These are phyloP conservation scores for Lithosia quadra DNA, from an alignment of 2,888 invertebrate species.

Conservation along the genomic window DNA sequence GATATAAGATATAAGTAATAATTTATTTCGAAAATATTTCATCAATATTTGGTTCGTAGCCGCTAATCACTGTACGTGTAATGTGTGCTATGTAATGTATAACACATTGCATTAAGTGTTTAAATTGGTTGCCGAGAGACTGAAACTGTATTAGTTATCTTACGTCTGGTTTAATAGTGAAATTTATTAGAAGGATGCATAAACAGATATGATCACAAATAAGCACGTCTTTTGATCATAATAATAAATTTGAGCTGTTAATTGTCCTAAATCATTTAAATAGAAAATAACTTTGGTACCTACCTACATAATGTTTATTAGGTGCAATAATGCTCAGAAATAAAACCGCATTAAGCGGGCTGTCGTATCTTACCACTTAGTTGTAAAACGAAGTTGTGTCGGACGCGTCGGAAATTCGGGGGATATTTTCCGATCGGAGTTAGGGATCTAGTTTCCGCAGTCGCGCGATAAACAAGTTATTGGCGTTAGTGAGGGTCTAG, in stretches of 20 bases:
- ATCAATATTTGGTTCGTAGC: constrained; percentile 29
- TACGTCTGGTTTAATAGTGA: constrained; percentile 31
- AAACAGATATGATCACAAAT: constrained; percentile 27
- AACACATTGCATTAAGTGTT: constrained; percentile 18
- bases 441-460: constrained; percentile 79
- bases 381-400: constrained; percentile 46
- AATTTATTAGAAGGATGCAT: constrained; percentile 6
- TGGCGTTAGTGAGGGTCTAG: constrained; percentile 67
- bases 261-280: constrained; percentile 7
- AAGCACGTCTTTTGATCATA: constrained; percentile 31
- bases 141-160: constrained; percentile 30
- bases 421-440: constrained; percentile 77
- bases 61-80: constrained; percentile 4
- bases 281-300: constrained; percentile 12
- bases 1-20: constrained; percentile 46
- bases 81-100: not conserved
- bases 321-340: constrained; percentile 26
- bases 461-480: constrained; percentile 82
- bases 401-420: constrained; percentile 69
- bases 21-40: constrained; percentile 35
- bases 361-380: constrained; percentile 36
- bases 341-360: constrained; percentile 32
- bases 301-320: constrained; percentile 17
- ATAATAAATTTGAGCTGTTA: not conserved
- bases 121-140: constrained; percentile 30